phyloP scores from a whole-genome alignment of 2,888 invertebrate species.

The Caenorhabditis drosophilae region DNA sequence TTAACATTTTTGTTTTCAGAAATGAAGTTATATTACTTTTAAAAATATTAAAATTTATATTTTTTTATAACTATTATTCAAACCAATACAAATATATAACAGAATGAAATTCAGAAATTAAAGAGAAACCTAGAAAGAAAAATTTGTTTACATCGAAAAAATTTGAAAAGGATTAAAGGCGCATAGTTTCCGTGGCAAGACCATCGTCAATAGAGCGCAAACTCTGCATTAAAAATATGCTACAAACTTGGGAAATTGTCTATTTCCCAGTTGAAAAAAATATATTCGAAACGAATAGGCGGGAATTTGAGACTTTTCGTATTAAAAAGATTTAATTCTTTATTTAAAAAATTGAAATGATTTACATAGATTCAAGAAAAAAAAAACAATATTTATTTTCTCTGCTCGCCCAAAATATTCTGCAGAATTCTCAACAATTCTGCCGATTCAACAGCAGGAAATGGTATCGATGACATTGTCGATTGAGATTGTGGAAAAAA shows the following conservation, averaged over 20 bases:
- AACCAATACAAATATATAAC: not conserved
- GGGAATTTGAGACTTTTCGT: no score
- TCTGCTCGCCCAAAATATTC: constrained; percentile 18
- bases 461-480: not conserved
- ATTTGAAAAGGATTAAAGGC: constrained; percentile 26
- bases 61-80: not conserved
- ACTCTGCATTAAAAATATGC: not conserved
- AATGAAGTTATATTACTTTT: not conserved
- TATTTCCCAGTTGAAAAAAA: no score
- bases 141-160: constrained; percentile 2
- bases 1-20: not conserved
- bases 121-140: not conserved
- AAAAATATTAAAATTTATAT: not conserved
- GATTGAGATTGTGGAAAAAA: constrained; percentile 14
- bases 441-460: constrained; percentile 9
- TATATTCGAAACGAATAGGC: no score
- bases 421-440: constrained; percentile 19
- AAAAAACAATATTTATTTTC: constrained; percentile 10
- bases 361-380: constrained; percentile 1
- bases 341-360: no score
- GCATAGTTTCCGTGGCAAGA: constrained; percentile 27
- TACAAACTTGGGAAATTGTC: no score
- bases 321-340: no score
- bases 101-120: not conserved
- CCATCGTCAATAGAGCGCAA: constrained; percentile 18